These are phyloP conservation scores for Cotesia glomerata DNA, from an alignment of 1,140 invertebrate species.

Conservation along the genomic window DNA sequence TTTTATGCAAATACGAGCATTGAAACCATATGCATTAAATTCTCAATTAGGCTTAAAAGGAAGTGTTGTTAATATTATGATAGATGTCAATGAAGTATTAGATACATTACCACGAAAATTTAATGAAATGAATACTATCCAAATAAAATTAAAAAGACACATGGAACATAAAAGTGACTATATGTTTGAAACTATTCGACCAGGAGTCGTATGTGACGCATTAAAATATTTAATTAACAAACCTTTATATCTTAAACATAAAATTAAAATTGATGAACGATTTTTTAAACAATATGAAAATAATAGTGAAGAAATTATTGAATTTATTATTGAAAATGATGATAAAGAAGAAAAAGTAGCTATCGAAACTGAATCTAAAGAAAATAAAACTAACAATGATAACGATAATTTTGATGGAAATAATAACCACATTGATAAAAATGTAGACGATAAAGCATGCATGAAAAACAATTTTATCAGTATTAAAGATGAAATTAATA, in stretches of 20 bases:
- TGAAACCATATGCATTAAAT: constrained; percentile 32
- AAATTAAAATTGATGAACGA: constrained; percentile 21
- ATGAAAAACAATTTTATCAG: too few species aligned
- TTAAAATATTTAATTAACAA: constrained; percentile 29
- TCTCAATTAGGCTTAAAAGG: constrained; percentile 31
- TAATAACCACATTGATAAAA: too few species aligned
- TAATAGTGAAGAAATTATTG: constrained; percentile 8
- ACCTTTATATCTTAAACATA: constrained; percentile 29
- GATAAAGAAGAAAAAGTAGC: not conserved
- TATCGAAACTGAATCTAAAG: not conserved
- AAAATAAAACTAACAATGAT: not conserved
- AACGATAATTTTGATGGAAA: not conserved
- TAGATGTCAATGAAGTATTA: constrained; percentile 35
- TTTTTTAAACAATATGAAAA: constrained; percentile 27
- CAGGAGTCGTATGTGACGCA: constrained; percentile 29
- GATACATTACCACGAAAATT: constrained; percentile 30
- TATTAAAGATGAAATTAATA: too few species aligned
- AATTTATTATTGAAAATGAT: constrained; percentile 23
- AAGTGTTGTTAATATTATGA: constrained; percentile 33
- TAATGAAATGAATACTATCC: constrained; percentile 33
- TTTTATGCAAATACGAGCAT: constrained; percentile 31
- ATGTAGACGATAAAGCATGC: too few species aligned
- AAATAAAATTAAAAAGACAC: constrained; percentile 34
- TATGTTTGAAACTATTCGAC: constrained; percentile 31
- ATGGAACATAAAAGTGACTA: constrained; percentile 26